Evolutionary conservation across 1,140 invertebrate genomes (phyloP), one percentile per base, ranked within the genome.

Genomic region (Aphelinus certus): DNA sequence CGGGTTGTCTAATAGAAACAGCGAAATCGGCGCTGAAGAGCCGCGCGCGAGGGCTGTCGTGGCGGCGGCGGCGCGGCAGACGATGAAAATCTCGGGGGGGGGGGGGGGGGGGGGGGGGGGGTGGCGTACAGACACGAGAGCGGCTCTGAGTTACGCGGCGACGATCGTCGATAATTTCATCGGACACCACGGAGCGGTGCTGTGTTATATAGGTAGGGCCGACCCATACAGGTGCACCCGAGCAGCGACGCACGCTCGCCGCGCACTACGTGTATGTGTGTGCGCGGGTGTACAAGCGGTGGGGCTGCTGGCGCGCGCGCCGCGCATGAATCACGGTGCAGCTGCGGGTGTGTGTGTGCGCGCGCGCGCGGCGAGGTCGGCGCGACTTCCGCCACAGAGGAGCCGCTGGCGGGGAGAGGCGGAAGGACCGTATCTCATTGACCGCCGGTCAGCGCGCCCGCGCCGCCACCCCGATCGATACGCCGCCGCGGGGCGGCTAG

Each of bases 391-490:
- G 85, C 81, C 79, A 84, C 80, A 77, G 76, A 80, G 80, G 79
- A 80, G 78, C 78, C 78, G 69, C 71, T 77, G 68, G 57, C 55
- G 76, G 78, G 82, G 2, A 77, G 77, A 66, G 73, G 79, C 81
- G 79, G 82, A 83, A 79, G 86, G 80, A 83, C 85, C 84, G 87
- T 88, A 86, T 88, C 87, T 88, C 85, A 88, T 87, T 87, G 87
- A 87, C 85, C 86, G 85, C 79, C 82, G 86, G 87, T 87, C 85
- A 86, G 83, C 79, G 81, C 61, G 1, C 47, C 9, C 51, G 9
- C 51, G 10, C 58, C 62, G 7, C 79, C 81, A 76, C 80, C 74
- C 78, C 82, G 85, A 87, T 88, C 87, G 84, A 88, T 88, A 88
- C 80, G 76, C 70, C 68, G 43, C 57, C 66, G 64, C 68, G 71